phyloP scores from a whole-genome alignment of 2,888 invertebrate genomes.

The Synanthedon andrenaeformis region DNA sequence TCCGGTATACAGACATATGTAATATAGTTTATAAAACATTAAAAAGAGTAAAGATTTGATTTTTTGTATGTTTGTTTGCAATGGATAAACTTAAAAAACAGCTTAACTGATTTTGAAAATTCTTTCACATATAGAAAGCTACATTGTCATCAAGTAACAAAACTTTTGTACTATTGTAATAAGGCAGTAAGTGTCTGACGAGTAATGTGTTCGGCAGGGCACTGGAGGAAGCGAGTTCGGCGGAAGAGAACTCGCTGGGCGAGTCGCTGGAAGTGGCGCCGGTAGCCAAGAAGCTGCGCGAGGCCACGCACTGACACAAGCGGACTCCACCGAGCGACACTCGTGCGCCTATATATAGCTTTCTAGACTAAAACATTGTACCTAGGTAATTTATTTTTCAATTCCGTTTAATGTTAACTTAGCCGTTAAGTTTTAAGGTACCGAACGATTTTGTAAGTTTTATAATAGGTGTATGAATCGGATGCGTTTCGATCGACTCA shows the following conservation, averaged over 20 bases:
- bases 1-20: too few relatives aligned
- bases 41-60: too few relatives aligned
- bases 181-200: background rate
- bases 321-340: slow-evolving; percentile 46
- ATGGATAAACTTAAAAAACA: too few relatives aligned
- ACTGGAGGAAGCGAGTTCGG: slow-evolving; percentile 65
- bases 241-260: slow-evolving; percentile 68
- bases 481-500: slow-evolving; percentile 42
- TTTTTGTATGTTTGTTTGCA: too few relatives aligned
- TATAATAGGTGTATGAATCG: slow-evolving; percentile 58
- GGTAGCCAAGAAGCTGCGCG: slow-evolving; percentile 58
- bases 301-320: slow-evolving; percentile 61
- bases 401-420: slow-evolving; percentile 72
- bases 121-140: too few relatives aligned
- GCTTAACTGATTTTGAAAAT: too few relatives aligned
- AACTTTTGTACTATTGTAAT: too few relatives aligned
- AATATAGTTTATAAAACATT: too few relatives aligned
- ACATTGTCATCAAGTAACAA: too few relatives aligned
- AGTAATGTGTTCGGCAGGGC: slow-evolving; percentile 27
- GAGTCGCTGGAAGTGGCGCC: slow-evolving; percentile 45
- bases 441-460: slow-evolving; percentile 71
- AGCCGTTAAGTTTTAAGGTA: slow-evolving; percentile 62
- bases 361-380: slow-evolving; percentile 69
- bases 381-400: slow-evolving; percentile 73
- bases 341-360: slow-evolving; percentile 65